Evolutionary conservation across 2,113 vertebrate species (phyloP), one percentile per base, ranked within the genome.

Genomic region (Caloenas nicobarica): DNA sequence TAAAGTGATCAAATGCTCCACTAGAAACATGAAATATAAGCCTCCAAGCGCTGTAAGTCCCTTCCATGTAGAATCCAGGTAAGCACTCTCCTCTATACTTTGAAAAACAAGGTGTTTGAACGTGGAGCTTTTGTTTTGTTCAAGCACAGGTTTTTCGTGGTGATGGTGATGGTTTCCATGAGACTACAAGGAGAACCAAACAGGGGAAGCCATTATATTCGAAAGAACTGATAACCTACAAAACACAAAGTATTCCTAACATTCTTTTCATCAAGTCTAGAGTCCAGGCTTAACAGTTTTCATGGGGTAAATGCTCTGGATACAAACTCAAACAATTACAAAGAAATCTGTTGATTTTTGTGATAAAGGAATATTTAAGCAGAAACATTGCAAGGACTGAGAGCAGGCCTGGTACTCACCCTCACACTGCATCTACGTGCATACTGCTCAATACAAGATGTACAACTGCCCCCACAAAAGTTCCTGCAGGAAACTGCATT

Each of bases 11-110:
- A 99, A 98, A 95, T 99, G 99, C 77, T 99, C 99, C 61, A 99
- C 99, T 40, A 99, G 98, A 89, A 99, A 99, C 99, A 99, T 99
- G 96, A 99, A 96, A 97, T 99, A 99, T 54, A 99, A 98, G 24
- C 99, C 99, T 11, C 98, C 97, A 77, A 99, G 98, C 4, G 99
- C 99, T 8, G 99, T 99, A 86, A 99, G 97, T 18, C 99, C 99
- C 44, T 99, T 99, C 99, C 99, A 99, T 1, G 99, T 99, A 2
- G 97, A 96, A 96, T 99, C 99, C 96, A 99, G 97, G 95, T 98
- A 97, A 94, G 98, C 91, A 36, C 77, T 97, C 78, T 98, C 98
- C 90, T 98, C 98, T 50, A 42, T 48, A 78, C 95, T 97, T 84
- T 97, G 97, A 87, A 97, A 97, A 69, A 96, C 97, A 38, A 98